Base-by-base conservation (phyloP, 2,113 vertebrate species). In the Passer montanus region DNA sequence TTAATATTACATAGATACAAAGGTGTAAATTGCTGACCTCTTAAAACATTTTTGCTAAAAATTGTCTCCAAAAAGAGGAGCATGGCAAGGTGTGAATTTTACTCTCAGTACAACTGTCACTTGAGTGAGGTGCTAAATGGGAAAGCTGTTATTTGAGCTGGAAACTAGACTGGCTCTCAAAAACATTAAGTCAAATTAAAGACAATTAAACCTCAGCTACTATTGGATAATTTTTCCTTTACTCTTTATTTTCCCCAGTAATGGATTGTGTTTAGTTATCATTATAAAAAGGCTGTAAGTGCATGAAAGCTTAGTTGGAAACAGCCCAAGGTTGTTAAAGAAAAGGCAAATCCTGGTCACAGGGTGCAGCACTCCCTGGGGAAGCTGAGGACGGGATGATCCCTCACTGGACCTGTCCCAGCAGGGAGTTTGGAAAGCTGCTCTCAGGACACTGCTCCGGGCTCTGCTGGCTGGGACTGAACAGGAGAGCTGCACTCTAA, bases 71-170 rank as follows among this genome's bases (percentile, higher is more conserved):
- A 62, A 64, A 88, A 80, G 60, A 64, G 24, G 50, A 90, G 30
- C 6, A 7, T 0, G 11, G 63, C 50, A 95, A 93, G 92, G 87
- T 95, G 82, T 85, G 87, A 95, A 77, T 93, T 95, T 82, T 47
- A 87, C 33, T 43, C 74, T 41, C 73, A 87, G 41, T 83, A 46
- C 81, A 93, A 87, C 82, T 74, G 82, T 77, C 72, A 87, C 78
- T 94, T 77, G 37, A 56, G 10, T 68, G 43, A 95, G 64, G 90
- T 81, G 87, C 37, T 94, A 94, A 94, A 86, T 31, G 66, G 56
- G 75, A 93, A 96, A 93, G 82, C 87, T 88, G 79, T 90, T 78
- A 66, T 77, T 88, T 86, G 67, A 93, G 80, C 22, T 49, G 19
- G 24, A 35, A 90, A 77, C 4, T 37, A 77, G 83, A 28, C 39